Conservation (phyloP, 2,888 invertebrate species). For the Ariolimax columbianus region DNA sequence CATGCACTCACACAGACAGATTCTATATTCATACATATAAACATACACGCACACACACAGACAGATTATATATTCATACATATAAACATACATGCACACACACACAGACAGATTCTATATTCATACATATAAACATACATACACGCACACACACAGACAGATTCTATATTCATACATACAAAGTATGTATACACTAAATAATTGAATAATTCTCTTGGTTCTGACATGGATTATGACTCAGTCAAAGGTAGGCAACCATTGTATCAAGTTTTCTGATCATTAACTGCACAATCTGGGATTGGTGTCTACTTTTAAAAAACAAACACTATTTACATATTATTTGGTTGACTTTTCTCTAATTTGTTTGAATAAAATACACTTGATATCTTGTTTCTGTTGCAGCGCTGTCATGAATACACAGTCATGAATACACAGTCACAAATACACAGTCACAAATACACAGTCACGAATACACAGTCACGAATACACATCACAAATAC, state of each 20-base stretch:
- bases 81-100: too few species aligned
- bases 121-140: background rate
- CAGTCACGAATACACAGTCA: too few species aligned
- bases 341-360: too few species aligned
- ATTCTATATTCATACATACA: background rate
- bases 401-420: too few species aligned
- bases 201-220: background rate
- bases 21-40: background rate
- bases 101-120: background rate
- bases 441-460: too few species aligned
- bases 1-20: background rate
- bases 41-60: background rate
- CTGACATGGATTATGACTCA: background rate
- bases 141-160: background rate
- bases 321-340: too few species aligned
- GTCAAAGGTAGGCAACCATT: slow-evolving; percentile 4
- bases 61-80: background rate
- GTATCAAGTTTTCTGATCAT: background rate
- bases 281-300: background rate
- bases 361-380: too few species aligned
- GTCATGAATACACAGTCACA: too few species aligned
- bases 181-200: background rate
- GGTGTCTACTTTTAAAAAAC: too few species aligned
- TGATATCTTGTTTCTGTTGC: too few species aligned
- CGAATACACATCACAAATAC: too few species aligned